Evolutionary conservation across 2,888 invertebrate species (phyloP).

Genomic region (Scaptomyza reducta): DNA sequence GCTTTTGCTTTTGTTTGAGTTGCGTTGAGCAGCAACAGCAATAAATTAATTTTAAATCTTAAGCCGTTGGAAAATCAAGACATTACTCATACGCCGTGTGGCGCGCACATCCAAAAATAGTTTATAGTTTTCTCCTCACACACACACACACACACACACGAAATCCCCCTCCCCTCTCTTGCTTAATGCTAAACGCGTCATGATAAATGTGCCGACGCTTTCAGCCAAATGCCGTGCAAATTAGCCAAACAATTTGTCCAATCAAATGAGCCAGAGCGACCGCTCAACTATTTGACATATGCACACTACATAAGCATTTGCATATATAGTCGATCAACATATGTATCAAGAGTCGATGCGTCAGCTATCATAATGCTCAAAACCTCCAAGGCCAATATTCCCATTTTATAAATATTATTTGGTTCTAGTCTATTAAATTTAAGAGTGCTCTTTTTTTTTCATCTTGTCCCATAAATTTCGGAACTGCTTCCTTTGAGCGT

Average conservation of each 20-base stretch:
- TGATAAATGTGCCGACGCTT: conserved; percentile 69
- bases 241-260: conserved; percentile 73
- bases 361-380: conserved; percentile 42
- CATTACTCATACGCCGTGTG: conserved; percentile 77
- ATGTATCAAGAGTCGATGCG: conserved; percentile 24
- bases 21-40: conserved; percentile 35
- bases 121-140: too few species aligned
- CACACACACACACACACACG: too few species aligned
- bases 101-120: conserved; percentile 58
- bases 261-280: conserved; percentile 42
- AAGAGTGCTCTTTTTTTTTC: neutral
- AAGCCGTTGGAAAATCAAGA: conserved; percentile 74
- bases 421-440: conserved; percentile 1
- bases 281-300: conserved; percentile 12
- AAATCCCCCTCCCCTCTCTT: conserved; percentile 3
- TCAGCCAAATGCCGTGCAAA: conserved; percentile 65
- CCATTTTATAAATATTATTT: conserved; percentile 6
- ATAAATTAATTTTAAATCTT: conserved; percentile 69
- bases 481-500: conserved; percentile 7
- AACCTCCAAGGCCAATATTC: conserved; percentile 37
- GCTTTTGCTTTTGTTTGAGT: conserved; percentile 18
- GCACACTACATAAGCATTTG: neutral
- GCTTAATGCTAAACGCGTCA: conserved; percentile 47
- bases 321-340: neutral
- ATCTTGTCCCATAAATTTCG: conserved; percentile 5